Evolutionary conservation across 2,797 vertebrate species (phyloP), one percentile per base, ranked within the genome.

Genomic region (Mormyrops attenuatus): DNA sequence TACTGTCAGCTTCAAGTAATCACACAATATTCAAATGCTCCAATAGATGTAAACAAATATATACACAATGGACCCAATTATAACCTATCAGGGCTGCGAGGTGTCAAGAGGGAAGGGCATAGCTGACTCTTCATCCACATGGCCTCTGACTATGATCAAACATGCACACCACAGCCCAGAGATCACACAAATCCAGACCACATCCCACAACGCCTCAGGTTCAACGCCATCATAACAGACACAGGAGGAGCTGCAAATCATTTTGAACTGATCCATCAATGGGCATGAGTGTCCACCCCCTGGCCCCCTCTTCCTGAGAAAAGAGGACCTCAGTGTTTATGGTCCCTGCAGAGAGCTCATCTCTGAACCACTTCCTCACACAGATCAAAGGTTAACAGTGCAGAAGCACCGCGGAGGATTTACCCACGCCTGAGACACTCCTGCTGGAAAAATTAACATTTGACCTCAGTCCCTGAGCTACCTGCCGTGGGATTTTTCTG

Each of bases 301-400:
- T 9, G 38, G 34, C 73, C 5, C 38, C 38, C 30, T 44, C 6
- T 80, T 80, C 73, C 73, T 80, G 38, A 44, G 73, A 80, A 80
- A 80, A 80, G 38, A 80, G 73, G 73, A 6, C 26, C 38, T 44
- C 17, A 44, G 73, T 1, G 4, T 80, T 44, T 80, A 41, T 80
- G 73, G 34, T 80, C 73, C 73, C 73, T 20, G 73, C 34, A 44
- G 73, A 80, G 82, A 85, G 47, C 41, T 55, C 91, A 90, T 41
- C 89, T 93, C 91, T 92, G 94, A 91, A 90, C 52, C 52, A 41
- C 50, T 87, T 87, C 50, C 50, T 87, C 50, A 87, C 17, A 34
- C 17, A 57, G 52, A 34, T 55, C 17, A 87, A 87, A 87, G 52
- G 50, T 87, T 57, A 87, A 38, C 30, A 87, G 50, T 30, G 52